phyloP scores from a whole-genome alignment of 2,888 invertebrate species.

The Cryptocephalus moraei region DNA sequence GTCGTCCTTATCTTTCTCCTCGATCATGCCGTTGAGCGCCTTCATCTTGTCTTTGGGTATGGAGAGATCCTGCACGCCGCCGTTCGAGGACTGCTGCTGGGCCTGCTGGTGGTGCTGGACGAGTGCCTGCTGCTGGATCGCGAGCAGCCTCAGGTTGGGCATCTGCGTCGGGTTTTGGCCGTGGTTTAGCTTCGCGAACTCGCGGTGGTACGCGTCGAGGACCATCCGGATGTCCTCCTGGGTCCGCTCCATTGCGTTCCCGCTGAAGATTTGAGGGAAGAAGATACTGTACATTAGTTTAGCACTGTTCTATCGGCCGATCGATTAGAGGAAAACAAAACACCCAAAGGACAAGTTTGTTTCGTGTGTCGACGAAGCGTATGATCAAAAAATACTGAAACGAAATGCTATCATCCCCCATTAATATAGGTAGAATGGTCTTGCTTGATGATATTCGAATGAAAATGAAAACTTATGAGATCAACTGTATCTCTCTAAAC shows the following conservation, averaged over 20 bases:
- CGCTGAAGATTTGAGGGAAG: conserved; percentile 76
- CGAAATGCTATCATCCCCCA: too few species aligned
- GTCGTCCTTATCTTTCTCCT: conserved; percentile 44
- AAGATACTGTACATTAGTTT: conserved; percentile 59
- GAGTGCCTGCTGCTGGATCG: conserved; percentile 63
- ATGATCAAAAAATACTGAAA: too few species aligned
- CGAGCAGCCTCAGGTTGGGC: conserved; percentile 56
- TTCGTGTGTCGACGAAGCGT: too few species aligned
- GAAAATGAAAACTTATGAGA: too few species aligned
- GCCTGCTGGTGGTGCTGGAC: conserved; percentile 44
- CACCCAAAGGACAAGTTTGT: too few species aligned
- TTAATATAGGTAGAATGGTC: too few species aligned
- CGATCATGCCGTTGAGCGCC: conserved; percentile 54
- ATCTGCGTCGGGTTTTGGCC: conserved; percentile 38
- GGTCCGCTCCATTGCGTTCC: conserved; percentile 51
- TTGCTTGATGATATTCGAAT: too few species aligned
- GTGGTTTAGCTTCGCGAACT: conserved; percentile 79
- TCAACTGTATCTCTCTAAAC: too few species aligned
- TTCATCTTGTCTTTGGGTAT: conserved; percentile 67
- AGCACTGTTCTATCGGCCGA: conserved; percentile 24
- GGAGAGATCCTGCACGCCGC: conserved; percentile 73
- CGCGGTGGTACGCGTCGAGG: conserved; percentile 85
- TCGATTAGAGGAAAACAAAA: not conserved
- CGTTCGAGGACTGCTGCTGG: conserved; percentile 49
- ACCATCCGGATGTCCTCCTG: conserved; percentile 85